Base-by-base conservation (phyloP, 2,113 vertebrate species). In the Egretta garzetta region DNA sequence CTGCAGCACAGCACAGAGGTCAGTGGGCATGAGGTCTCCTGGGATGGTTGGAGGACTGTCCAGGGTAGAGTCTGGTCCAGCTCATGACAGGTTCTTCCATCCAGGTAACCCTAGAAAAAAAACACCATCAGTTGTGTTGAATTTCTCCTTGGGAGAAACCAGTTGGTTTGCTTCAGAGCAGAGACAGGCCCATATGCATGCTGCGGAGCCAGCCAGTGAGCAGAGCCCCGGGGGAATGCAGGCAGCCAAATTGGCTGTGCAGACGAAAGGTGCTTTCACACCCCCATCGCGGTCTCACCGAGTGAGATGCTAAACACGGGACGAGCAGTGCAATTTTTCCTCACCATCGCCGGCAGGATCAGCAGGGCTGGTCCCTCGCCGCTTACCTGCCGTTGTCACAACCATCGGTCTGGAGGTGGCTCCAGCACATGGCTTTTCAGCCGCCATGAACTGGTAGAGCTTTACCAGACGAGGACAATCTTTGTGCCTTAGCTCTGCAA, bases 141-240 rank as follows among this genome's bases (percentile, higher is more conserved):
- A 70, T 75, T 95, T 82, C 64, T 94, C 37, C 84, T 55, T 39
- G 60, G 39, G 74, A 88, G 84, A 88, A 97, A 96, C 95, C 96
- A 94, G 96, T 94, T 90, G 90, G 96, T 94, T 97, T 91, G 93
- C 95, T 96, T 58, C 4, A 13, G 50, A 91, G 80, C 28, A 50
- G 92, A 97, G 95, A 91, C 93, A 94, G 95, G 73, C 95, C 96
- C 93, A 96, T 96, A 96, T 97, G 95, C 96, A 97, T 97, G 95
- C 93, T 2, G 4, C 0, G 3, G 90, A 97, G 96, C 96, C 96
- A 96, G 93, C 60, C 6, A 2, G 47, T 71, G 81, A 95, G 95
- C 81, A 95, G 87, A 85, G 96, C 96, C 96, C 0, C 2, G 73
- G 39, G 81, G 74, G 27, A 95, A 60, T 43, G 33, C 39, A 91